Evolutionary conservation across 37 sponge, comb jelly and placozoan genomes (phyloP).

Genomic region (Mnemiopsis leidyi): DNA sequence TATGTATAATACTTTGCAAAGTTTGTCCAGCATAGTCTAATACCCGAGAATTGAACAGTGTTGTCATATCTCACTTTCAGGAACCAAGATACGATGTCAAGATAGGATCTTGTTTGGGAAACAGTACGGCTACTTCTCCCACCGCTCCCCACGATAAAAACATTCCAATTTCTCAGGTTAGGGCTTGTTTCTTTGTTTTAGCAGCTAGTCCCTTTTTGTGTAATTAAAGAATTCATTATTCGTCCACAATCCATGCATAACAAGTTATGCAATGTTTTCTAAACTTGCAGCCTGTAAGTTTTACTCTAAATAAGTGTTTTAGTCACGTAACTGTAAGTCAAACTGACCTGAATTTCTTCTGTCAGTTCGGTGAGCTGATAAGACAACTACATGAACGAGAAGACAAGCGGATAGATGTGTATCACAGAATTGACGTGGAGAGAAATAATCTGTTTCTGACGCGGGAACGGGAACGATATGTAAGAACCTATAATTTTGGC

Average conservation of each 20-base stretch:
- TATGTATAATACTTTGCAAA: no score
- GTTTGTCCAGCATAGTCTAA: no score
- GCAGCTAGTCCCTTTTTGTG: no score
- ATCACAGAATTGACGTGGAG: slow-evolving; percentile 31
- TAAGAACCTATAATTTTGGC: no score
- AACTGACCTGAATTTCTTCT: neutral
- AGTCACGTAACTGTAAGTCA: neutral
- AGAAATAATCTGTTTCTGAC: slow-evolving; percentile 1
- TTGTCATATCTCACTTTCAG: neutral
- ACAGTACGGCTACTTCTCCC: neutral
- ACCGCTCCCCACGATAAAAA: neutral
- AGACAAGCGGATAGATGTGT: slow-evolving; percentile 38
- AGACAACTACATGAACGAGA: slow-evolving; percentile 29
- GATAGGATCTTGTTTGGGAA: slow-evolving; percentile 13
- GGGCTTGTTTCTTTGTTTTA: neutral
- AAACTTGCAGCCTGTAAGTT: no score
- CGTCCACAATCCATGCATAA: no score
- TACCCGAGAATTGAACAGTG: no score
- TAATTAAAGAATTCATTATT: no score
- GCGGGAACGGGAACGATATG: slow-evolving; percentile 49
- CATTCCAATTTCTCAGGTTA: neutral
- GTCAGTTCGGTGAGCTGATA: slow-evolving; percentile 20
- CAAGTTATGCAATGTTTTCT: no score
- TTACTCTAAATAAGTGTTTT: neutral
- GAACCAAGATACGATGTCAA: slow-evolving; percentile 60